phyloP scores from a whole-genome alignment of 2,797 vertebrate genomes.

The Amphiprion clarkii region DNA sequence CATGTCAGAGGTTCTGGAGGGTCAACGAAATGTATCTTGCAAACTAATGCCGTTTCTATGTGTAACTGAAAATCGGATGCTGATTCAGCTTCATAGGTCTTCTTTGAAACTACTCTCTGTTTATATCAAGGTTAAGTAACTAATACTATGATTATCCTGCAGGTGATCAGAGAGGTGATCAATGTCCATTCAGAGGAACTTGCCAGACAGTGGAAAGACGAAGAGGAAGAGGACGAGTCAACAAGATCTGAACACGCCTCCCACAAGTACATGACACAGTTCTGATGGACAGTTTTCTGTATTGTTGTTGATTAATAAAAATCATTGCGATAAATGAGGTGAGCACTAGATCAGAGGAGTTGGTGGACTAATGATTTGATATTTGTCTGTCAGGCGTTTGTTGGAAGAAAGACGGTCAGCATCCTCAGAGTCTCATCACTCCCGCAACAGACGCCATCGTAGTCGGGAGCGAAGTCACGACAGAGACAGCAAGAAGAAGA shows the following conservation, averaged over 20 bases:
- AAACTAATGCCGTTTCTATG: neutral
- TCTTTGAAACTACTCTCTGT: neutral
- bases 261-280: constrained; percentile 66
- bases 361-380: neutral
- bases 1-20: too few species aligned
- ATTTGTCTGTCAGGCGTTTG: constrained; percentile 55
- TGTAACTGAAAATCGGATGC: neutral
- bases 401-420: constrained; percentile 80
- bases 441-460: constrained; percentile 80
- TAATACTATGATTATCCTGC: neutral
- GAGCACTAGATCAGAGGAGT: neutral
- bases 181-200: constrained; percentile 95
- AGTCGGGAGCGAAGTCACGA: constrained; percentile 72
- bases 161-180: constrained; percentile 98
- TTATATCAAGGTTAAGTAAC: neutral
- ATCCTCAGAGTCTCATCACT: constrained; percentile 87
- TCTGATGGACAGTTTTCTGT: neutral
- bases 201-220: constrained; percentile 90
- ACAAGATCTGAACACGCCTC: constrained; percentile 49
- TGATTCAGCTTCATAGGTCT: neutral
- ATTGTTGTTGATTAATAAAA: neutral
- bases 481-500: constrained; percentile 85
- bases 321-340: neutral
- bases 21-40: too few species aligned
- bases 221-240: constrained; percentile 69